These are phyloP conservation scores for Steinernema hermaphroditum DNA, from an alignment of 2,888 invertebrate species.

Conservation along the genomic window DNA sequence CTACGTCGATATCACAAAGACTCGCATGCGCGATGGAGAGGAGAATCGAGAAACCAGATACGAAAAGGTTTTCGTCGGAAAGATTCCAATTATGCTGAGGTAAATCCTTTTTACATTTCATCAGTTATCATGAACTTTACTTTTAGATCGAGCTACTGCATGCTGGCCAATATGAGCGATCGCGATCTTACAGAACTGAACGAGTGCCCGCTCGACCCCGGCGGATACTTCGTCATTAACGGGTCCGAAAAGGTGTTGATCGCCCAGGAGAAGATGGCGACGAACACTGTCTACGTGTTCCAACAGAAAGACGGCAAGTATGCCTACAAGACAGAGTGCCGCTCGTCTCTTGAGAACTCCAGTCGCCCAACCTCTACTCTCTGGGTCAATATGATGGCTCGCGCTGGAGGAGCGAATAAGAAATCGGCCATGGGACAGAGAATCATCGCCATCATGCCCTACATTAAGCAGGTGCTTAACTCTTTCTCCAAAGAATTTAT, in stretches of 20 bases:
- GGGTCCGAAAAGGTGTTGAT: slow-evolving; percentile 97
- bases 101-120: slow-evolving; percentile 31
- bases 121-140: no score
- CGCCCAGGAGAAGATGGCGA: slow-evolving; percentile 99
- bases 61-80: slow-evolving; percentile 78
- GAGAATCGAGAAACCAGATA: slow-evolving; percentile 80
- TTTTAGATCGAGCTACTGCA: slow-evolving; percentile 88
- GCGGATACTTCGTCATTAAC: slow-evolving; percentile 97
- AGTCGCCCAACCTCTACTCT: slow-evolving; percentile 88
- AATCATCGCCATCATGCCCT: slow-evolving; percentile 94
- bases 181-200: slow-evolving; percentile 98
- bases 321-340: slow-evolving; percentile 95
- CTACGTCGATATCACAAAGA: slow-evolving; percentile 96
- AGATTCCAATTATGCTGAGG: slow-evolving; percentile 95
- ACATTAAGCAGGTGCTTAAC: slow-evolving; percentile 77
- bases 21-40: slow-evolving; percentile 75
- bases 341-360: slow-evolving; percentile 87
- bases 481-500: no score
- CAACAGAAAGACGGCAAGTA: slow-evolving; percentile 99
- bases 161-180: slow-evolving; percentile 90
- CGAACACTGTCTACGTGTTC: slow-evolving; percentile 99
- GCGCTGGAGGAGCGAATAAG: slow-evolving; percentile 81
- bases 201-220: slow-evolving; percentile 98
- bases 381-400: slow-evolving; percentile 97
- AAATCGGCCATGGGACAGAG: slow-evolving; percentile 98